Base-by-base conservation (phyloP, 2,888 invertebrate genomes). In the Melieria omissa region DNA sequence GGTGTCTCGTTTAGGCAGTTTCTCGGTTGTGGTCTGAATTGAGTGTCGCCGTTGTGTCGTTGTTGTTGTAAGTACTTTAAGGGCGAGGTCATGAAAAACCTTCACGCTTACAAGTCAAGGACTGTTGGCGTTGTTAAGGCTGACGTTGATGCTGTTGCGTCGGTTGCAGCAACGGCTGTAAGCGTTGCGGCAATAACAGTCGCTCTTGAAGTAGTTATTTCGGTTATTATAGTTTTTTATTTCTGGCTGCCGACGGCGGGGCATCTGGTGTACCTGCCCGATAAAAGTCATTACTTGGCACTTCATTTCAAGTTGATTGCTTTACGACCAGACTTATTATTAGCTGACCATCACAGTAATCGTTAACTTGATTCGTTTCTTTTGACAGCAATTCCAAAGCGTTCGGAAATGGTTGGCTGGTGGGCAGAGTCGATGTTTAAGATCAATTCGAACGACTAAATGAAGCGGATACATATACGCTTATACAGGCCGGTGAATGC, bases 211-310 rank as follows among this genome's bases (percentile, higher is more conserved):
- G 29, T 29, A 29, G 29, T 80, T 79, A 75, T 70, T 74, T 54
- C 65, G 29, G 7, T 55, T 29, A 7, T 55, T 7, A n/a, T 55
- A 55, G n/a, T 55, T 55, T 55, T 73, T 70, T 74, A 65, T 74
- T 29, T 29, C 29, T 29, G 1, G 29, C 29, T 29, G 29, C 2
- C 29, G 29, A 29, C 2, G 29, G 29, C 29, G 2, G 29, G 29
- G 29, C 29, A 29, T 2, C 29, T 29, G 29, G 29, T 29, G 29
- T 29, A 29, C 75, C 73, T 75, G 68, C 72, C 70, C 75, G 80
- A 83, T 82, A 81, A 82, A 83, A 83, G 82, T 81, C 79, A 81
- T 81, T 80, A 81, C 78, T 83, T 78, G 76, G 82, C 80, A 78
- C 62, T 66, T 58, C 57, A 41, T 12, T 66, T 66, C 66, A 66